Conservation (phyloP, 2,797 vertebrate genomes). For the Syngnathus rostellatus region DNA sequence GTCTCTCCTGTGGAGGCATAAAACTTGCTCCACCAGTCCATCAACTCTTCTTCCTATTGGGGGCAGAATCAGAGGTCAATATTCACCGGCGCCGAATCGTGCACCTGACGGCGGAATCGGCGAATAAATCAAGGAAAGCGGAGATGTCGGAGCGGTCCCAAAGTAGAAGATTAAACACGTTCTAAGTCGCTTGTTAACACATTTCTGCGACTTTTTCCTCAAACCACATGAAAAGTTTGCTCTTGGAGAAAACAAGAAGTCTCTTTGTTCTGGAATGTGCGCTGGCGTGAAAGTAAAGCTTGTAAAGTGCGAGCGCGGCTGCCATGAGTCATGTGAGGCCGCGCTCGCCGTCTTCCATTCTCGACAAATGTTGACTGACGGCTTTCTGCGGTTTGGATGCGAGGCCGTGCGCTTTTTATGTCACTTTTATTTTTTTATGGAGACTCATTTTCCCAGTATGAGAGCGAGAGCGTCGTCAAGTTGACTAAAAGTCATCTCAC, state of each 20-base stretch:
- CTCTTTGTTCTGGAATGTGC: conserved; percentile 32
- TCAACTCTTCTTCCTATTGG: conserved; percentile 85
- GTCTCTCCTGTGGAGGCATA: conserved; percentile 83
- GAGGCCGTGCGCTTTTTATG: not conserved
- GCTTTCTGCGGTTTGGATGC: conserved; percentile 40
- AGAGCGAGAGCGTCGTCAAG: conserved; percentile 16
- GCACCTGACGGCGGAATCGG: not conserved
- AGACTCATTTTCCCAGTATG: conserved; percentile 17
- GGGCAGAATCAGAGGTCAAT: conserved; percentile 22
- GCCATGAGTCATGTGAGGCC: conserved; percentile 42
- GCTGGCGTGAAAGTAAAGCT: conserved; percentile 36
- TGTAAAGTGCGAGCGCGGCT: conserved; percentile 27
- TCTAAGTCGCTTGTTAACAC: conserved; percentile 37
- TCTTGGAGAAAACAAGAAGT: conserved; percentile 18
- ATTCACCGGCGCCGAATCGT: not conserved
- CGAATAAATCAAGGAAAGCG: not conserved
- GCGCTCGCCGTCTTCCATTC: conserved; percentile 7
- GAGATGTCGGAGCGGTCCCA: not conserved
- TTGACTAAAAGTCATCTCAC: conserved; percentile 42
- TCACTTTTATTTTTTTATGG: conserved; percentile 18
- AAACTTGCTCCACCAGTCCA: conserved; percentile 98
- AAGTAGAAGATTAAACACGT: conserved; percentile 18
- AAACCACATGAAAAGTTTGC: conserved; percentile 21
- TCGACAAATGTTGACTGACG: conserved; percentile 8
- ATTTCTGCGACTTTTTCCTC: conserved; percentile 25